Evolutionary conservation across 2,888 invertebrate species (phyloP).

Genomic region (Meliscaeva auricollis): DNA sequence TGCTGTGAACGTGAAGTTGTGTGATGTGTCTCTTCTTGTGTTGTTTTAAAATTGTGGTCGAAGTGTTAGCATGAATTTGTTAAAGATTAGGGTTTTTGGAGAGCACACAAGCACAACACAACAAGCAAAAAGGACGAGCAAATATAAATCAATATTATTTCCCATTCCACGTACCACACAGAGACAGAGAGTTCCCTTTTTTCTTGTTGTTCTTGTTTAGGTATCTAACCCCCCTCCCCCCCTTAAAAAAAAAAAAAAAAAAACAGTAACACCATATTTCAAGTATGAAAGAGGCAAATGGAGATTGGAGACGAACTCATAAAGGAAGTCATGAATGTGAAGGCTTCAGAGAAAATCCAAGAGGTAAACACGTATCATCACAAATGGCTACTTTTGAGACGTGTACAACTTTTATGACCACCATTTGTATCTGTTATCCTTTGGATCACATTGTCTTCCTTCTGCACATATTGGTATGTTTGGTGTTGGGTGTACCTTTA

Average conservation of each 20-base stretch:
- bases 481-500: slow-evolving; percentile 10
- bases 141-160: slow-evolving; percentile 72
- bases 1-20: neutral
- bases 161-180: slow-evolving; percentile 22
- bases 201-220: neutral
- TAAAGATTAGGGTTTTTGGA: slow-evolving; percentile 63
- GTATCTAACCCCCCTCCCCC: neutral
- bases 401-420: slow-evolving; percentile 72
- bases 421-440: slow-evolving; percentile 76
- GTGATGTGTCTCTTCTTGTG: slow-evolving; percentile 18
- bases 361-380: slow-evolving; percentile 75
- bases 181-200: neutral
- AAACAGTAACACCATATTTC: slow-evolving; percentile 34
- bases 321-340: slow-evolving; percentile 67
- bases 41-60: slow-evolving; percentile 54
- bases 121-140: slow-evolving; percentile 72
- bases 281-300: slow-evolving; percentile 30
- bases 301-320: slow-evolving; percentile 51
- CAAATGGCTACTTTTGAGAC: slow-evolving; percentile 75
- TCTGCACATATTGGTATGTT: neutral
- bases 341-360: slow-evolving; percentile 57
- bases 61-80: slow-evolving; percentile 67
- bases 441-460: slow-evolving; percentile 66
- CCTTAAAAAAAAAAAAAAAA: neutral
- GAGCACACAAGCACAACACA: neutral